Percentiles rank a stretch among this genome's conserved stretches.
Conservation (phyloP, 2,888 invertebrate species). For the Corbicula japonica region DNA sequence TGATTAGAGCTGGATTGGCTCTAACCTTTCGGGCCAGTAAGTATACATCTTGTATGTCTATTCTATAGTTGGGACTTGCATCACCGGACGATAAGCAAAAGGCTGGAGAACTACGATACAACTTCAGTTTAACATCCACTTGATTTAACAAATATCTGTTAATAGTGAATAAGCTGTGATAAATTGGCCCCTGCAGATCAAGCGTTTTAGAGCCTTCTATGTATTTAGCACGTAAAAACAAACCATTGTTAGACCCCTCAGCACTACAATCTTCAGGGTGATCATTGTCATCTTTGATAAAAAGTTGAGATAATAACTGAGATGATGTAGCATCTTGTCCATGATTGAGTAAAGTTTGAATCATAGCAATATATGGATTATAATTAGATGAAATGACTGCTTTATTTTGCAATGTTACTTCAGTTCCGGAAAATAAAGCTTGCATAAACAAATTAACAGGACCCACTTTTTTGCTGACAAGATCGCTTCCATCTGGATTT, state of each 20-base stretch:
- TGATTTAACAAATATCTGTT: constrained; percentile 58
- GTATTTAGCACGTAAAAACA: constrained; percentile 27
- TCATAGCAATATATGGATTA: constrained; percentile 47
- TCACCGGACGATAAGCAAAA: constrained; percentile 58
- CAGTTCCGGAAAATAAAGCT: too few species aligned
- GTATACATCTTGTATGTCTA: constrained; percentile 54
- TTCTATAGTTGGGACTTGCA: constrained; percentile 37
- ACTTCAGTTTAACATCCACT: constrained; percentile 57
- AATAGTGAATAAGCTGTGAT: constrained; percentile 47
- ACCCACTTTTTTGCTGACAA: constrained; percentile 38
- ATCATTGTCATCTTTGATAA: constrained; percentile 42
- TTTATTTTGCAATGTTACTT: too few species aligned
- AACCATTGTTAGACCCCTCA: constrained; percentile 33
- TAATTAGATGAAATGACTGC: too few species aligned
- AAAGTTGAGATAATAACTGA: constrained; percentile 27
- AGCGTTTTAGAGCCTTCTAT: constrained; percentile 37
- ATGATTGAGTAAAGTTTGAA: constrained; percentile 32
- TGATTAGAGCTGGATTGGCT: constrained; percentile 55
- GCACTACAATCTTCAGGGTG: constrained; percentile 31
- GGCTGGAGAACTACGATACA: constrained; percentile 57
- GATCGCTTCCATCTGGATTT: too few species aligned
- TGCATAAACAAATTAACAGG: too few species aligned
- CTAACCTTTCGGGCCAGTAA: constrained; percentile 48
- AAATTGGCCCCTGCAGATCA: constrained; percentile 54
- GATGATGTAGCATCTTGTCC: too few species aligned